Percentiles rank a stretch among this genome's conserved stretches.
These are phyloP conservation scores for Rhinolophus sinicus DNA, from an alignment of 2,113 vertebrate species.

Conservation along the genomic window DNA sequence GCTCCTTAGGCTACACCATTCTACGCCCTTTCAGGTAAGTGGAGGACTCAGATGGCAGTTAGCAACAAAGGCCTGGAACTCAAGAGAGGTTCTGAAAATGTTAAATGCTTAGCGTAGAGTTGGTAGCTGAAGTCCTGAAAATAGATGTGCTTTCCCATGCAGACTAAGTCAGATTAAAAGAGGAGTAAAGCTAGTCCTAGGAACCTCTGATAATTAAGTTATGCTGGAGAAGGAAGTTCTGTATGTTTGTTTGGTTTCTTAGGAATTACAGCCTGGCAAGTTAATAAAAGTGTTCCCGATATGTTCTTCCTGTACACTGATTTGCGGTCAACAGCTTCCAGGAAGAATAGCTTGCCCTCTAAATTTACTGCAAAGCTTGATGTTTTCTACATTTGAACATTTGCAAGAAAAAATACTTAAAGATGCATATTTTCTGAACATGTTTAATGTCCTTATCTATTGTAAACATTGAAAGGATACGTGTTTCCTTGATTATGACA, in stretches of 20 bases:
- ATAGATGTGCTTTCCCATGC: neutral
- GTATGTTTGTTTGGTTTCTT: neutral
- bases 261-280: neutral
- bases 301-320: neutral
- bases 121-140: neutral
- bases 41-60: neutral
- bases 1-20: neutral
- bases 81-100: neutral
- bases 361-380: constrained; percentile 25
- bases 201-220: neutral
- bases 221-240: neutral
- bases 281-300: neutral
- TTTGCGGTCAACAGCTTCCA: neutral
- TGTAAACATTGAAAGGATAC: constrained; percentile 90
- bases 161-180: neutral
- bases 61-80: neutral
- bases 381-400: constrained; percentile 26
- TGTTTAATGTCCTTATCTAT: neutral
- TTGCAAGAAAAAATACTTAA: neutral
- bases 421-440: neutral
- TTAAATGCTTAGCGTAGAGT: neutral
- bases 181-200: neutral
- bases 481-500: constrained; percentile 98
- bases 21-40: neutral
- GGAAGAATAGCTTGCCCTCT: neutral